Evolutionary conservation across 2,888 invertebrate species (phyloP).

Genomic region (Eupithecia abbreviata): DNA sequence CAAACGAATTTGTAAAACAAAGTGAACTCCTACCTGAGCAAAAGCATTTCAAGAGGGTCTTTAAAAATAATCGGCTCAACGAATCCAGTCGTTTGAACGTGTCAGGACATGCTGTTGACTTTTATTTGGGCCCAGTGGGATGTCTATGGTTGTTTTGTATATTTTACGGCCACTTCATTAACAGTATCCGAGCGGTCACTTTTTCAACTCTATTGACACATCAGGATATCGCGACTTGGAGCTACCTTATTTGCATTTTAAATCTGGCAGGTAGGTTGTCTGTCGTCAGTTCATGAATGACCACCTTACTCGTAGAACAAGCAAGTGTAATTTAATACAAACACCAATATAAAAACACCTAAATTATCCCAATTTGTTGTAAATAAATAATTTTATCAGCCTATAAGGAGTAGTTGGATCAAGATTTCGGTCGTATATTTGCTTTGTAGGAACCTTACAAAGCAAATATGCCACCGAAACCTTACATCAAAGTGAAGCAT

Average conservation of each 20-base stretch:
- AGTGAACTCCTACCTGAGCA: slow-evolving; percentile 63
- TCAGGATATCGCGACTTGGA: slow-evolving; percentile 48
- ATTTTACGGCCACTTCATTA: slow-evolving; percentile 79
- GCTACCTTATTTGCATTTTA: slow-evolving; percentile 1
- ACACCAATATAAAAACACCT: too few relatives aligned
- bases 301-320: not conserved
- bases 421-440: too few relatives aligned
- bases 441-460: not conserved
- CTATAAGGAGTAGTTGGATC: too few relatives aligned
- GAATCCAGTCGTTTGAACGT: slow-evolving; percentile 77
- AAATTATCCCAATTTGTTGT: not conserved
- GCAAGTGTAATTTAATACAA: slow-evolving; percentile 4
- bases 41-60: slow-evolving; percentile 47
- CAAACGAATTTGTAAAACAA: slow-evolving; percentile 73
- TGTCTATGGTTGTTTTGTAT: slow-evolving; percentile 74
- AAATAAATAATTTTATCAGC: not conserved
- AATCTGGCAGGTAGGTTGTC: slow-evolving; percentile 4
- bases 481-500: not conserved
- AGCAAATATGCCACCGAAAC: not conserved
- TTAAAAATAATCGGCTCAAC: slow-evolving; percentile 74
- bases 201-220: slow-evolving; percentile 67
- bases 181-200: slow-evolving; percentile 63
- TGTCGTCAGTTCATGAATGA: not conserved
- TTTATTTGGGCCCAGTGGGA: slow-evolving; percentile 74
- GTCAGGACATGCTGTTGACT: slow-evolving; percentile 76